Conservation (phyloP, 2,113 vertebrate genomes). For the Brachirus orientalis region DNA sequence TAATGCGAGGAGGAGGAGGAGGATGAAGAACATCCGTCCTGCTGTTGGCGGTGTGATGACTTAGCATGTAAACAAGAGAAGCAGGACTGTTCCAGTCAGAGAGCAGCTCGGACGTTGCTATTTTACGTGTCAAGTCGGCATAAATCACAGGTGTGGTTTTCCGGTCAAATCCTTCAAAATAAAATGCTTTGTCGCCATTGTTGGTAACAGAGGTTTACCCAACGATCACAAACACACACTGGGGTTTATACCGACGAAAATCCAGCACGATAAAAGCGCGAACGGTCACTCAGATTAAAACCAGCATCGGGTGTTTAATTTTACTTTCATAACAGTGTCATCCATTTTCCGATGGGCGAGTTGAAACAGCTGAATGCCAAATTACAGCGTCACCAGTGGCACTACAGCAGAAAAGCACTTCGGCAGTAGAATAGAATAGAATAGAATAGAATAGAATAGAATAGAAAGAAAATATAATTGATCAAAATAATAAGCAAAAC, state of each 20-base stretch:
- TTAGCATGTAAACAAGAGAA: neutral
- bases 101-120: constrained; percentile 48
- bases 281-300: neutral
- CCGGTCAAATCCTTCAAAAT: constrained; percentile 36
- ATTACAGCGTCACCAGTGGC: constrained; percentile 17
- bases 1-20: constrained; percentile 1
- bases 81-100: constrained; percentile 17
- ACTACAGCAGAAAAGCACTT: constrained; percentile 31
- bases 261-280: neutral
- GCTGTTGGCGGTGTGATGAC: neutral
- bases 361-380: constrained; percentile 46
- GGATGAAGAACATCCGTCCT: constrained; percentile 55
- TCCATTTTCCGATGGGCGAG: neutral
- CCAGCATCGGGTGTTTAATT: neutral
- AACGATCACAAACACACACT: neutral
- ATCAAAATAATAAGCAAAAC: too few species aligned
- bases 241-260: too few species aligned
- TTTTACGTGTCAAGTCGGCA: neutral
- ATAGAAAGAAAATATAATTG: neutral
- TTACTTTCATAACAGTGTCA: constrained; percentile 29
- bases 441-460: neutral
- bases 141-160: neutral
- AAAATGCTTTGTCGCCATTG: neutral
- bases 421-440: neutral
- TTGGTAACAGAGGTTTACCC: neutral